These are phyloP conservation scores for Festucalex cinctus DNA, from an alignment of 2,113 vertebrate species.

Conservation along the genomic window DNA sequence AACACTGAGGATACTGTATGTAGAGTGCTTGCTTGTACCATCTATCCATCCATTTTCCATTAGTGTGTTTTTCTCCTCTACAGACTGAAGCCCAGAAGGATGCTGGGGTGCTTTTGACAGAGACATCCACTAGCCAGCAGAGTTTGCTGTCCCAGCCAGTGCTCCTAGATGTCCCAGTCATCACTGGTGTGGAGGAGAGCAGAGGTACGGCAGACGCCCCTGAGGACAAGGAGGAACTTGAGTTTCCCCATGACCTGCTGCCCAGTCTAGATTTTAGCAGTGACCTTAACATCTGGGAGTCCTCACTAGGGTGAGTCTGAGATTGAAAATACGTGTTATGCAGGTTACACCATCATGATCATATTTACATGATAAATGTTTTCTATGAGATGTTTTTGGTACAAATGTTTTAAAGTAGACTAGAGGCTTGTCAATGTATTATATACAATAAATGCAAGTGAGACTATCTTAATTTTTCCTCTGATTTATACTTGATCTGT, in stretches of 20 bases:
- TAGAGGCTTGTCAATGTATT: no score
- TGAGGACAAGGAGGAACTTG: conserved; percentile 69
- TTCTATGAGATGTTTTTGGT: no score
- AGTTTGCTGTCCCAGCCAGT: conserved; percentile 31
- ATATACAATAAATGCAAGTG: background rate
- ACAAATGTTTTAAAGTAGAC: no score
- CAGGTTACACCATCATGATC: background rate
- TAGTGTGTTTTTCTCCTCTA: background rate
- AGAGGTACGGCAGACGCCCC: conserved; percentile 14
- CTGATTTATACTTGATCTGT: background rate
- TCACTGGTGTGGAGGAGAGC: conserved; percentile 56
- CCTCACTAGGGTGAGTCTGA: conserved; percentile 65
- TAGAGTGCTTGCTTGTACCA: background rate
- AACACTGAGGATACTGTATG: background rate
- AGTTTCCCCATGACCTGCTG: conserved; percentile 78
- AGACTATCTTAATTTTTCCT: background rate
- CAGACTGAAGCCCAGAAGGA: conserved; percentile 57
- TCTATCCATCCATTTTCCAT: no score
- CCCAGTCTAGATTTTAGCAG: conserved; percentile 75
- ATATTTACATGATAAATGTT: background rate
- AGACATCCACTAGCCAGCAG: conserved; percentile 39
- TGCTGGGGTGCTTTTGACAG: conserved; percentile 36
- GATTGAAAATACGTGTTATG: conserved; percentile 1
- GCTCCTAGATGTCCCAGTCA: conserved; percentile 43
- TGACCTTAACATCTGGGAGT: conserved; percentile 75